phyloP scores from a whole-genome alignment of 1,140 invertebrate species.

The Nasonia vitripennis region DNA sequence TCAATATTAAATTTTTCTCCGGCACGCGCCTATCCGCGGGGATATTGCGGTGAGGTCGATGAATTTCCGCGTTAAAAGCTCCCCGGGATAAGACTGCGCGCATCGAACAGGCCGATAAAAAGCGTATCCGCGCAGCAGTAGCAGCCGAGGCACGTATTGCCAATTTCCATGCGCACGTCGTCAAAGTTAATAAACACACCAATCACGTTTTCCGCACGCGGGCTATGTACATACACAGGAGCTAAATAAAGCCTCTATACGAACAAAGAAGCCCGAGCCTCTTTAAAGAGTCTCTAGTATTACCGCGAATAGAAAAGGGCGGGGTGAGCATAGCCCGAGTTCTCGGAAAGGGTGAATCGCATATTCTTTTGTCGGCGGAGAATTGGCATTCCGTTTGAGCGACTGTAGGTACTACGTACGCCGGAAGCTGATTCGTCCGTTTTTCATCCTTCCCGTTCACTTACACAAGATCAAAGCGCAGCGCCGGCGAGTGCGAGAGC shows the following conservation, averaged over 20 bases:
- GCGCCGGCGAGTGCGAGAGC: not conserved
- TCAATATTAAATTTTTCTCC: not conserved
- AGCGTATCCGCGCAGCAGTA: too few species aligned
- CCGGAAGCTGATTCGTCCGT: not conserved
- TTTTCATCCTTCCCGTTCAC: not conserved
- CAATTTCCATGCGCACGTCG: not conserved
- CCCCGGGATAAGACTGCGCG: not conserved
- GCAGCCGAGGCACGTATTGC: not conserved
- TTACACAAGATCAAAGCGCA: not conserved
- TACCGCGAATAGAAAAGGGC: not conserved
- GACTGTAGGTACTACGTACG: slow-evolving; percentile 3
- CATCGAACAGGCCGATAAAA: not conserved
- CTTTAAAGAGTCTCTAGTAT: not conserved
- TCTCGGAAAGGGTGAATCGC: slow-evolving; percentile 47
- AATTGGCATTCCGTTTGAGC: slow-evolving; percentile 62
- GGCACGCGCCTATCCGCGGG: not conserved
- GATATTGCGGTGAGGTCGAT: not conserved
- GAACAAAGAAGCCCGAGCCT: not conserved
- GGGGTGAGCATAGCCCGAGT: not conserved
- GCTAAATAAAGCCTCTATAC: not conserved
- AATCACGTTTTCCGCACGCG: not conserved
- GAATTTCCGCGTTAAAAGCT: not conserved
- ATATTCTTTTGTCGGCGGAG: slow-evolving; percentile 56
- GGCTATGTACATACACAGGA: not conserved
- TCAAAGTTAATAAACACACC: not conserved